Base-by-base conservation (phyloP, 2,888 invertebrate genomes). In the Patella pellucida region DNA sequence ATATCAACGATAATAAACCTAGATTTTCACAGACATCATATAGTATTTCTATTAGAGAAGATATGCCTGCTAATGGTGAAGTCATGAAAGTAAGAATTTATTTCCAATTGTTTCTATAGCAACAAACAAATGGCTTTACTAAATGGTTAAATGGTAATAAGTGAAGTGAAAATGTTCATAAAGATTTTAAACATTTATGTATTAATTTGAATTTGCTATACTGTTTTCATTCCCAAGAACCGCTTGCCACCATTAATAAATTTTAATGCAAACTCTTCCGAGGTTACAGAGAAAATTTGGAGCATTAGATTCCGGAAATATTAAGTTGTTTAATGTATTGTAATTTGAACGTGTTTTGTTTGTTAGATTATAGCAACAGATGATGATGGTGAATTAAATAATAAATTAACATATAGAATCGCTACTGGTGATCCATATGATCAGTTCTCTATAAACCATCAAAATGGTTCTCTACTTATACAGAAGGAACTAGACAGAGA, bases 361-460 rank as follows among this genome's bases (percentile, higher is more conserved):
- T 84, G 88, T 70, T 85, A 94, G 94, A 93, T 94, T 19, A 92
- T 93, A 78, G 97, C 97, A 0, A 94, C 94, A 78, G 97, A 98
- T 92, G 93, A 95, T 52, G 97, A 98, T 91, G 94, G 95, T 80
- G 94, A 93, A 27, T 93, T 93, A 78, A 97, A 97, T 92, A 96
- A 96, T 0, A 93, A 94, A 84, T 93, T 97, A 0, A 92, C 93
- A 1, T 98, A 97, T 91, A 82, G 80, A 69, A 86, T 90, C 15
- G 73, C 79, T 31, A 81, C 78, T 56, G 88, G 89, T 3, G 86
- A 89, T 78, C 74, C 73, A 14, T 75, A 82, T 16, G 81, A 84
- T 69, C 81, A 83, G 74, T 90, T 90, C 79, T 76, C 82, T 52
- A 86, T 90, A 23, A 84, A 87, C 68, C 82, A 81, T 0, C 76